phyloP scores from a whole-genome alignment of 2,113 vertebrate genomes.

The Hippopotamus amphibius region DNA sequence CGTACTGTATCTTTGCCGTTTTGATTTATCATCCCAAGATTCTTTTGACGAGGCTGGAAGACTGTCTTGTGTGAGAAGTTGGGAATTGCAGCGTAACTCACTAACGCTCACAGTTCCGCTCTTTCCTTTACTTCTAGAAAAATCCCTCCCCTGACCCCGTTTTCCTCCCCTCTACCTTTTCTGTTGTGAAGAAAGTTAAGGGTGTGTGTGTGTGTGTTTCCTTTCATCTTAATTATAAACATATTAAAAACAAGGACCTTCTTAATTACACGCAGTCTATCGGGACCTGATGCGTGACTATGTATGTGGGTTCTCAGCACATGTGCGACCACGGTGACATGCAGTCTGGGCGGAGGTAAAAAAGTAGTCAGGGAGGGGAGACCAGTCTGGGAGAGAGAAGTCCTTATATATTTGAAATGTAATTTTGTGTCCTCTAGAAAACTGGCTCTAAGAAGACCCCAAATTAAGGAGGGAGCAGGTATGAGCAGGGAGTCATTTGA shows the following conservation, averaged over 20 bases:
- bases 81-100: not conserved
- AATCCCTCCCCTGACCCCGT: not conserved
- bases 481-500: not conserved
- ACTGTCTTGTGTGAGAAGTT: not conserved
- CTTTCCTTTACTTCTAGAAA: not conserved
- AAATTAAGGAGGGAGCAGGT: not conserved
- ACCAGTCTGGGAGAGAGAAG: not conserved
- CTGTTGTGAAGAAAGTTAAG: not conserved
- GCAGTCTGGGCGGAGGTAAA: not conserved
- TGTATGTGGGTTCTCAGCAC: not conserved
- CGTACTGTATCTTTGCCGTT: not conserved
- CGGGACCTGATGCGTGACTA: not conserved
- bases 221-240: not conserved
- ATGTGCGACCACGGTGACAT: fast-evolving
- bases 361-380: not conserved
- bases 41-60: not conserved
- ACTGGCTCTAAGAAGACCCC: not conserved
- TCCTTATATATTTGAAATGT: not conserved
- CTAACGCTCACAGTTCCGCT: not conserved
- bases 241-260: not conserved
- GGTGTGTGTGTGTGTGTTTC: not conserved
- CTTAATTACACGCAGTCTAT: not conserved
- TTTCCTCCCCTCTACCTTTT: not conserved
- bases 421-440: not conserved
- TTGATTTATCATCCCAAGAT: not conserved